phyloP scores from a whole-genome alignment of 2,888 invertebrate genomes.

The Drosophila bunnanda region DNA sequence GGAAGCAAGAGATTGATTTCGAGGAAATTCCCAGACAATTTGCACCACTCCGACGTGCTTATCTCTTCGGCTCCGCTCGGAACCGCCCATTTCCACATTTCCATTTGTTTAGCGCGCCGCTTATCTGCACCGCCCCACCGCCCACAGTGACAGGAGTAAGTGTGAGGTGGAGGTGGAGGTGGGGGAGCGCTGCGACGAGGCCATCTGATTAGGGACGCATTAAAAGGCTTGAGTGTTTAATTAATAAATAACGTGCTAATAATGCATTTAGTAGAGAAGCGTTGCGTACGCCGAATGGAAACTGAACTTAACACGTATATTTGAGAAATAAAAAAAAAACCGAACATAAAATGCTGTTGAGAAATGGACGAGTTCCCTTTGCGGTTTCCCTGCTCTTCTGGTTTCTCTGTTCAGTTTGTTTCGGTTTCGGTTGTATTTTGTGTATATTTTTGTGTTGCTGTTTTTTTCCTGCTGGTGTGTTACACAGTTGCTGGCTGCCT shows the following conservation, averaged over 20 bases:
- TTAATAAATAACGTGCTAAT: constrained; percentile 79
- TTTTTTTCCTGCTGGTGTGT: constrained; percentile 15
- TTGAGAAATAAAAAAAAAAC: constrained; percentile 14
- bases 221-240: constrained; percentile 72
- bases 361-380: constrained; percentile 37
- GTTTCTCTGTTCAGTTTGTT: constrained; percentile 18
- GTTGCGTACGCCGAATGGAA: constrained; percentile 29
- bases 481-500: constrained; percentile 50
- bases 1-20: constrained; percentile 32
- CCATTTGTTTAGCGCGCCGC: constrained; percentile 38
- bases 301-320: constrained; percentile 23
- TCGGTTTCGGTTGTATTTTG: constrained; percentile 30
- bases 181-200: constrained; percentile 19
- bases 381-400: constrained; percentile 29
- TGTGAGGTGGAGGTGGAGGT: neutral
- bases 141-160: neutral
- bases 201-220: constrained; percentile 62
- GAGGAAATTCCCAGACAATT: constrained; percentile 43
- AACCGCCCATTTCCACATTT: constrained; percentile 39
- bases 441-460: constrained; percentile 17
- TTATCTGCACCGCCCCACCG: constrained; percentile 43
- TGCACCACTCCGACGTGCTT: constrained; percentile 20
- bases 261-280: constrained; percentile 67
- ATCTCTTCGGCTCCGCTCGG: constrained; percentile 20
- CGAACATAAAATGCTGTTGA: constrained; percentile 27